phyloP scores from a whole-genome alignment of 2,888 invertebrate species.

The Lottia gigantea region DNA sequence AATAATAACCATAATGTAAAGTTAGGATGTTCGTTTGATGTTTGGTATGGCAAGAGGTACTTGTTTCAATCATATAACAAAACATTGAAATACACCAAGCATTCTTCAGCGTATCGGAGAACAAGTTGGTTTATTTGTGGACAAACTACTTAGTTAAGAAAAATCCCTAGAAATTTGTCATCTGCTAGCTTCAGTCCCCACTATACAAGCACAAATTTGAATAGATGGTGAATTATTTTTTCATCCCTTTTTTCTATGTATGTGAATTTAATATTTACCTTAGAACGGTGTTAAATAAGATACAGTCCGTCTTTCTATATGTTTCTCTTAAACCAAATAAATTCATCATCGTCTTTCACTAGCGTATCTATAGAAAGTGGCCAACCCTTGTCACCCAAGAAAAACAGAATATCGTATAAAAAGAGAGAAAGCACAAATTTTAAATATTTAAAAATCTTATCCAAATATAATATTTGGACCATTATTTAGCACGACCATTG shows the following conservation, averaged over 20 bases:
- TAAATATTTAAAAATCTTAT: no score
- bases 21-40: constrained; percentile 3
- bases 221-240: constrained; percentile 2
- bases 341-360: not conserved
- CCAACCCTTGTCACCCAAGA: not conserved
- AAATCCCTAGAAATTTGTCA: not conserved
- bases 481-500: no score
- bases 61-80: not conserved
- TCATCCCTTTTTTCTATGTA: not conserved
- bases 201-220: no score
- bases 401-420: no score
- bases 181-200: constrained; percentile 1
- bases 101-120: not conserved
- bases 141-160: not conserved
- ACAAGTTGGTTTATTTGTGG: constrained; percentile 3
- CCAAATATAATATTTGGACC: no score
- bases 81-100: not conserved
- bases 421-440: no score
- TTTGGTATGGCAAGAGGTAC: constrained; percentile 8
- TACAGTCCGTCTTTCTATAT: not conserved
- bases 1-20: not conserved
- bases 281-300: not conserved
- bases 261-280: not conserved
- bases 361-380: not conserved
- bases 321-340: not conserved